Conservation (phyloP, 1,140 invertebrate species). For the Mactra quadrangularis region DNA sequence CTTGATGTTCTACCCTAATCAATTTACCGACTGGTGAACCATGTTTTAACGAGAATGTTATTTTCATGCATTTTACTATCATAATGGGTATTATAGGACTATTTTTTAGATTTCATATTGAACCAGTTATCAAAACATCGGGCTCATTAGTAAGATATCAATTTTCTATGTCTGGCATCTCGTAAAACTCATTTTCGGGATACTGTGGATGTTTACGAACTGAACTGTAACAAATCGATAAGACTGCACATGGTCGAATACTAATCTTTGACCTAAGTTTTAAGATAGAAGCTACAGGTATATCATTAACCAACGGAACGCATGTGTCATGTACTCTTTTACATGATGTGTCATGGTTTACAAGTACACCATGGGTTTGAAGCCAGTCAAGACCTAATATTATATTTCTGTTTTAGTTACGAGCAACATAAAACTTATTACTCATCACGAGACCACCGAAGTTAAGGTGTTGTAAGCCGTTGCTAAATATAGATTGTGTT, state of each 20-base stretch:
- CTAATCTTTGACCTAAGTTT: too few species aligned
- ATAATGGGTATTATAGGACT: too few species aligned
- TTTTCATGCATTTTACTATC: too few species aligned
- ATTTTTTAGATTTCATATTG: too few species aligned
- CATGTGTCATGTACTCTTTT: conserved; percentile 40
- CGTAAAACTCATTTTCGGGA: conserved; percentile 54
- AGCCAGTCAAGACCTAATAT: not conserved
- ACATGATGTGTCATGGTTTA: conserved; percentile 42
- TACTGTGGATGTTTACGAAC: conserved; percentile 2
- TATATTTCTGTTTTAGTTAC: not conserved
- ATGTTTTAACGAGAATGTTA: too few species aligned
- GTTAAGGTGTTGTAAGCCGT: not conserved
- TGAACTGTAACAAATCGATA: conserved; percentile 9
- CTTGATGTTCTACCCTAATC: too few species aligned
- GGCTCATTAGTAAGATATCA: not conserved
- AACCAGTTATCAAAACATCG: too few species aligned
- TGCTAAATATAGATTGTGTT: too few species aligned
- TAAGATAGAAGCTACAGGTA: too few species aligned
- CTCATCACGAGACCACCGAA: not conserved
- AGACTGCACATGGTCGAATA: conserved; percentile 62
- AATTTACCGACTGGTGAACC: too few species aligned
- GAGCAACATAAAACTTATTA: not conserved
- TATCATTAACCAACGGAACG: too few species aligned
- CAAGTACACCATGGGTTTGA: not conserved
- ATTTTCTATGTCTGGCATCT: too few species aligned